Percentiles rank a stretch among this genome's conserved stretches.
Evolutionary conservation across 2,888 invertebrate species (phyloP).

Genomic region (Lasioglossum morio): DNA sequence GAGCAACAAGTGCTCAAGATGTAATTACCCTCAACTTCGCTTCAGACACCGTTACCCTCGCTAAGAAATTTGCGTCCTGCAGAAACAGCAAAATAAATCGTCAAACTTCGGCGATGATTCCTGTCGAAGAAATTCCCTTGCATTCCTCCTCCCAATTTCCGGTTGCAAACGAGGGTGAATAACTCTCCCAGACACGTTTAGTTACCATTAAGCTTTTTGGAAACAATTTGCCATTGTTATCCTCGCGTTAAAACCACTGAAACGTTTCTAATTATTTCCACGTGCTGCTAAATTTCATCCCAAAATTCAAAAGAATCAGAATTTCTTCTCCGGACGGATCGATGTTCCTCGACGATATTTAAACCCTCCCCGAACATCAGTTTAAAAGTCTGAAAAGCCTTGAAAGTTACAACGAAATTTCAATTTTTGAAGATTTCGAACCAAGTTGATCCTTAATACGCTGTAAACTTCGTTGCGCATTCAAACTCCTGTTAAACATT

Average conservation of each 20-base stretch:
- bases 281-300: background rate
- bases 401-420: background rate
- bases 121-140: conserved; percentile 43
- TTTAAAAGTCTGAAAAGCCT: background rate
- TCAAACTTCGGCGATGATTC: conserved; percentile 47
- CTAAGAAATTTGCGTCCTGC: conserved; percentile 64
- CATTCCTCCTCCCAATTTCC: conserved; percentile 31
- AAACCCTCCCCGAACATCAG: background rate
- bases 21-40: conserved; percentile 69
- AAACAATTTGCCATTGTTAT: background rate
- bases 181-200: background rate
- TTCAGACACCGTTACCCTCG: conserved; percentile 59
- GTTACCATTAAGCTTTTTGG: background rate
- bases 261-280: background rate
- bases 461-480: background rate
- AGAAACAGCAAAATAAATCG: conserved; percentile 57
- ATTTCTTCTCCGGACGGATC: background rate
- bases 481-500: background rate
- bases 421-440: background rate
- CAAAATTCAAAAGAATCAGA: background rate
- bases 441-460: background rate
- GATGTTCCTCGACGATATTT: background rate
- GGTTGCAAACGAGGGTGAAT: background rate
- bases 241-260: background rate
- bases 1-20: conserved; percentile 72